Percentiles rank a stretch among this genome's conserved stretches.
Conservation (phyloP, 1,140 invertebrate species). For the Solenopsis fugax region DNA sequence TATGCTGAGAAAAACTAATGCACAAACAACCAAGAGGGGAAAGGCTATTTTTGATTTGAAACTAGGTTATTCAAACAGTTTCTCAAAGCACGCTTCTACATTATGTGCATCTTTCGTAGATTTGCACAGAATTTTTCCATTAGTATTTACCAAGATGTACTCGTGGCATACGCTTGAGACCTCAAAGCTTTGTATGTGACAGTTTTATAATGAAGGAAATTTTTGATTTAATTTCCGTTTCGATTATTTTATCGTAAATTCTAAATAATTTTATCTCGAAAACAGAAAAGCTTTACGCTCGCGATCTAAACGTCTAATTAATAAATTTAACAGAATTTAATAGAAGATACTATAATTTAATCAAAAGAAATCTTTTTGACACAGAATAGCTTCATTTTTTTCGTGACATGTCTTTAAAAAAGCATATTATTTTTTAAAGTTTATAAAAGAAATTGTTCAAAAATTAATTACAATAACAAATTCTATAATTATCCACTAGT, state of each 20-base stretch:
- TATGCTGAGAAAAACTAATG: background rate
- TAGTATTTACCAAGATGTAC: background rate
- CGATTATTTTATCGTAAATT: background rate
- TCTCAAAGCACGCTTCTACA: conserved; percentile 30
- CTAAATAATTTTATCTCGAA: background rate
- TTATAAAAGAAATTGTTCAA: background rate
- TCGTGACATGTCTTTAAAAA: background rate
- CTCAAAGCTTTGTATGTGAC: background rate
- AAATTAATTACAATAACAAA: background rate
- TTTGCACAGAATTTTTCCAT: conserved; percentile 4
- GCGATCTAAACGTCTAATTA: background rate
- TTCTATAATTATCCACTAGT: background rate
- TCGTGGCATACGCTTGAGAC: background rate
- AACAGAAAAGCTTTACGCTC: background rate
- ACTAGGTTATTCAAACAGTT: conserved; percentile 76
- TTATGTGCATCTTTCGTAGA: conserved; percentile 57
- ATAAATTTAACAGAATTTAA: background rate
- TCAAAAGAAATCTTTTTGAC: background rate
- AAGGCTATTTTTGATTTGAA: conserved; percentile 74
- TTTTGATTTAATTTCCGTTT: background rate
- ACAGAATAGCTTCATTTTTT: background rate
- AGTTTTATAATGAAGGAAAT: conserved; percentile 11
- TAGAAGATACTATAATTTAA: background rate
- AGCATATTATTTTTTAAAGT: background rate
- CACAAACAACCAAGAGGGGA: conserved; percentile 20